A percentile compares a stretch with the other conserved stretches of the same genome.
These are phyloP conservation scores for Cercocebus atys DNA, from an alignment of 2,113 vertebrate genomes.

Conservation along the genomic window DNA sequence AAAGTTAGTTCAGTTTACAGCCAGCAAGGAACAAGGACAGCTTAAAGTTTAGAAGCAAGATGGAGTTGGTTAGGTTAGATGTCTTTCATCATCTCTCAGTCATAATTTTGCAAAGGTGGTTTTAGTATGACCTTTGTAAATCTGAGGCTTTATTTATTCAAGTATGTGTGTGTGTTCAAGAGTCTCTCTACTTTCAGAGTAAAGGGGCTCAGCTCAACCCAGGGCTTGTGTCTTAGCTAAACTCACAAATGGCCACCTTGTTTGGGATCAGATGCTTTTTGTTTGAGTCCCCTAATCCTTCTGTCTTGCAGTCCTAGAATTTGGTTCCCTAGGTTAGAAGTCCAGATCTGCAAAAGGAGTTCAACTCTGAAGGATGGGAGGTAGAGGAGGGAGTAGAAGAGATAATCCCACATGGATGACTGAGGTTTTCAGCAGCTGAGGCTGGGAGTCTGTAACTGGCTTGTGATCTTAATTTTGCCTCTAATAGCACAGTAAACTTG, in stretches of 20 bases:
- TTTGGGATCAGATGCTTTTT: background rate
- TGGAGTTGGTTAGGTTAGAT: no score
- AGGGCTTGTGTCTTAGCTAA: background rate
- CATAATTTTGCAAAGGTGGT: background rate
- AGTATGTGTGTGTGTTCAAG: background rate
- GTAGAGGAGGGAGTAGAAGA: background rate
- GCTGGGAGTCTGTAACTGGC: background rate
- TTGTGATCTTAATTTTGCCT: background rate
- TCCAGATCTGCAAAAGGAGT: background rate
- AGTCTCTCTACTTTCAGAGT: background rate
- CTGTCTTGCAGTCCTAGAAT: background rate
- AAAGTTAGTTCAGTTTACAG: no score
- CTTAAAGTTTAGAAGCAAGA: no score
- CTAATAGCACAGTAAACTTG: background rate
- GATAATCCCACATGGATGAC: background rate
- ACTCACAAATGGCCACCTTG: background rate
- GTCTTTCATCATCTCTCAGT: no score
- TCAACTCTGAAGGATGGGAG: background rate
- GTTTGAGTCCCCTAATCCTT: background rate
- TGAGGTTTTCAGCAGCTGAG: background rate
- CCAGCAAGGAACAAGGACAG: no score
- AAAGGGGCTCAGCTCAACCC: background rate
- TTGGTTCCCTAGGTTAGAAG: slow-evolving; percentile 16
- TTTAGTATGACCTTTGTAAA: background rate
- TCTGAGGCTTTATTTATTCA: background rate